Evolutionary conservation across 2,113 vertebrate species (phyloP).

Genomic region (Myodes glareolus): DNA sequence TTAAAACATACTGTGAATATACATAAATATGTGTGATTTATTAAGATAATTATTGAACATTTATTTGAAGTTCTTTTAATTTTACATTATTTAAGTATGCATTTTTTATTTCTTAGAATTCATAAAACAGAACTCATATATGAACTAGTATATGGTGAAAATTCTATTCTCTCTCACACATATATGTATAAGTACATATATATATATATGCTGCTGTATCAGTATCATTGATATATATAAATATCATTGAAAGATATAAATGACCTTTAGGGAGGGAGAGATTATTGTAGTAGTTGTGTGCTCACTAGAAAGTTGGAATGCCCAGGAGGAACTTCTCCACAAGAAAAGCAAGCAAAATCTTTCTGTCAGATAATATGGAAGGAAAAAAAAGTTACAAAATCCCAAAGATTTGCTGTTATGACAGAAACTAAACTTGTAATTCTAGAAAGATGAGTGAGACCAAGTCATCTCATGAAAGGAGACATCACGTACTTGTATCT

Average conservation of each 20-base stretch:
- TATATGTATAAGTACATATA: background rate
- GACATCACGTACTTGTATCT: fast-evolving
- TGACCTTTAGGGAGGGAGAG: background rate
- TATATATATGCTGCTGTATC: background rate
- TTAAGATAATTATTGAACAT: background rate
- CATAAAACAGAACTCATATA: background rate
- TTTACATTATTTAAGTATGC: background rate
- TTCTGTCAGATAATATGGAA: background rate
- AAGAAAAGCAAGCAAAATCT: background rate
- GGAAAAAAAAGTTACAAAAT: background rate
- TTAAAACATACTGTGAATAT: background rate
- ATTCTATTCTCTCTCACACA: background rate
- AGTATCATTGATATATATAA: background rate
- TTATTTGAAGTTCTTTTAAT: background rate
- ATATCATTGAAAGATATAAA: too few species aligned
- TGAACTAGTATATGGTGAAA: background rate
- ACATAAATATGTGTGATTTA: background rate
- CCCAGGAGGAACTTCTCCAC: background rate
- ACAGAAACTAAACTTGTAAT: too few species aligned
- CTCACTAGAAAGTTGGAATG: background rate
- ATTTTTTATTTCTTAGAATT: background rate
- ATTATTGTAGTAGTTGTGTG: background rate
- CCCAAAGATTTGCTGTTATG: background rate
- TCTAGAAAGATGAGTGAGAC: background rate
- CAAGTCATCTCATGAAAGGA: background rate